These are phyloP conservation scores for Platerodrilus igneus DNA, from an alignment of 2,888 invertebrate genomes.

Conservation along the genomic window DNA sequence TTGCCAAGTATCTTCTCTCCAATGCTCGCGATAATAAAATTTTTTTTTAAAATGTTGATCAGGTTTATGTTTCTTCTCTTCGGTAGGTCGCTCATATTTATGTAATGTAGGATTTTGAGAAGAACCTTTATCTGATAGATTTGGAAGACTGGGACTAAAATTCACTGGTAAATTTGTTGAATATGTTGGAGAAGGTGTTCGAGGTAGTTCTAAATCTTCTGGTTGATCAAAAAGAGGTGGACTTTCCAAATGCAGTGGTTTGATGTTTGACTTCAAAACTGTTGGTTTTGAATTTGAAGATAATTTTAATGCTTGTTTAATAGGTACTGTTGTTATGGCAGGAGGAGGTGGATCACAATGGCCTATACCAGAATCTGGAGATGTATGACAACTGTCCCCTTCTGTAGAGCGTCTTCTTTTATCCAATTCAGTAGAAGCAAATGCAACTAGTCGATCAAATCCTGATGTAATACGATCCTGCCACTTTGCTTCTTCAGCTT, in stretches of 20 bases:
- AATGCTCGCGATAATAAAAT: constrained; percentile 66
- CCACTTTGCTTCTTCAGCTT: constrained; percentile 83
- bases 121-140: constrained; percentile 40
- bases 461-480: constrained; percentile 89
- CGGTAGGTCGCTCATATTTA: constrained; percentile 57
- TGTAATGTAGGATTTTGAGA: constrained; percentile 51
- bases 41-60: constrained; percentile 80
- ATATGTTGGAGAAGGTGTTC: constrained; percentile 55
- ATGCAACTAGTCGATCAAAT: constrained; percentile 89
- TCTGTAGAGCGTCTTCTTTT: constrained; percentile 80
- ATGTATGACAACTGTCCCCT: constrained; percentile 74
- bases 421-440: constrained; percentile 87
- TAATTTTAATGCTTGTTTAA: constrained; percentile 41
- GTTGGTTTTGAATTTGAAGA: constrained; percentile 43
- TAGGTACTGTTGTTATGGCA: constrained; percentile 43
- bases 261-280: constrained; percentile 45
- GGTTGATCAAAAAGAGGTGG: constrained; percentile 46
- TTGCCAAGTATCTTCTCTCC: constrained; percentile 50
- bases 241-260: constrained; percentile 50
- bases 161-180: constrained; percentile 47
- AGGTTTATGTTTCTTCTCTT: constrained; percentile 44
- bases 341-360: constrained; percentile 58
- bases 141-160: constrained; percentile 37
- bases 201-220: constrained; percentile 52
- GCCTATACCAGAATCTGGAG: constrained; percentile 82